Evolutionary conservation across 2,797 vertebrate species (phyloP), one percentile per base, ranked within the genome.

Genomic region (Hemibagrus guttatus): DNA sequence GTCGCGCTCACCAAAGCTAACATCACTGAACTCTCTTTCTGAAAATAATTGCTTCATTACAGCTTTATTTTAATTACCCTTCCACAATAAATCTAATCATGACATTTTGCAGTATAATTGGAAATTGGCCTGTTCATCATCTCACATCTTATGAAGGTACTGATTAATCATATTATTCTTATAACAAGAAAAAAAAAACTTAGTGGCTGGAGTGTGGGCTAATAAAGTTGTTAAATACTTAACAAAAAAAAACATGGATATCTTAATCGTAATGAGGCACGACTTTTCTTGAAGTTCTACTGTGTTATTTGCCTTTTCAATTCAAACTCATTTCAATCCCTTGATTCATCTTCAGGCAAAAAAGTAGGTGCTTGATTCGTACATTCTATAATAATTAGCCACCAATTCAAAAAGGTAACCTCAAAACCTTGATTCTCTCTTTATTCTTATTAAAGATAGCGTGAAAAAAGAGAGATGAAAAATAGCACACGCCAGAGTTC

Each of bases 1-100:
- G 61, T 78, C 17, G 17, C 46, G 23, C 61, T 61, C 21, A 72
- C 74, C 81, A 76, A 68, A 19, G 8, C 35, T 19, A 63, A 76
- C 59, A 76, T 87, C 52, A 56, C 56, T 35, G 86, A 74, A 78
- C 81, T 78, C 71, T 42, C 79, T 19, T 76, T 72, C 61, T 23
- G 85, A 78, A 86, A 87, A 59, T 84, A 84, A 84, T 87, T 46
- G 74, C 83, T 87, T 87, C 86, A 71, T 87, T 84, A 84, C 8
- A 54, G 52, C 64, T 79, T 79, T 79, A 79, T 79, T 87, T 79
- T 87, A 87, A 87, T 87, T 84, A 87, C 42, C 52, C 81, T 54
- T 59, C 72, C 46, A 39, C 86, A 84, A 84, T 87, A 84, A 87
- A 79, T 84, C 72, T 69, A 69, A 79, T 84, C 72, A 28, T 56